Conservation (phyloP, 2,888 invertebrate genomes). For the Frankliniella fusca region DNA sequence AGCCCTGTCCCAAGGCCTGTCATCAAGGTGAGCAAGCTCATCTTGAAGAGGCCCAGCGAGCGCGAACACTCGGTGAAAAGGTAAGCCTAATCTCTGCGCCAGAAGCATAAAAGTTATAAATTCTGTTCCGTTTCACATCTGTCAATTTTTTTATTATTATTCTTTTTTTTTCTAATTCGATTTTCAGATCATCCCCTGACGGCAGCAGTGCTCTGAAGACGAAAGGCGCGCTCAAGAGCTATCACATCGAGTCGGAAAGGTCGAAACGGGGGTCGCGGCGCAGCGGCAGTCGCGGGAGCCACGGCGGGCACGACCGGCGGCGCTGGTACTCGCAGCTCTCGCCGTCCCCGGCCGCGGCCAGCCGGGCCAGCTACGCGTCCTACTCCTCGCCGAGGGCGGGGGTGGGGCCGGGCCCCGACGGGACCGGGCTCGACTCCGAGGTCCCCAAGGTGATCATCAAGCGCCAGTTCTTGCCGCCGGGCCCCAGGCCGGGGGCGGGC, state of each 20-base stretch:
- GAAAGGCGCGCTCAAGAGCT: slow-evolving; percentile 4
- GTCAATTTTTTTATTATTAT: too few species aligned
- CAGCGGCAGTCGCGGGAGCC: background rate
- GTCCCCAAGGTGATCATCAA: slow-evolving; percentile 16
- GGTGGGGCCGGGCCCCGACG: background rate
- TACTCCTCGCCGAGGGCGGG: background rate
- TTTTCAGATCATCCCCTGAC: background rate
- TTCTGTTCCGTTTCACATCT: too few species aligned
- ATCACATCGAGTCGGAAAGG: background rate
- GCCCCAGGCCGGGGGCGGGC: background rate
- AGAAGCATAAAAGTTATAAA: background rate
- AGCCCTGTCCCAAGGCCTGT: background rate
- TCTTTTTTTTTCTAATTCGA: too few species aligned
- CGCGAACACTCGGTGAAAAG: too few species aligned
- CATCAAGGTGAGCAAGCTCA: background rate
- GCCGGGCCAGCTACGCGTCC: background rate
- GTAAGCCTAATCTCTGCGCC: too few species aligned
- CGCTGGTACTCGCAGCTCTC: slow-evolving; percentile 15
- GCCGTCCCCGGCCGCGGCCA: background rate
- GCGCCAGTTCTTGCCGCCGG: background rate
- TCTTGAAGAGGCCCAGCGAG: background rate
- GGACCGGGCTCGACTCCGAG: background rate
- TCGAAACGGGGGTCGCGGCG: background rate
- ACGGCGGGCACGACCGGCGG: background rate
- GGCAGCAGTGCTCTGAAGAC: background rate